Conservation (phyloP, 2,113 vertebrate species). For the Pelobates fuscus region DNA sequence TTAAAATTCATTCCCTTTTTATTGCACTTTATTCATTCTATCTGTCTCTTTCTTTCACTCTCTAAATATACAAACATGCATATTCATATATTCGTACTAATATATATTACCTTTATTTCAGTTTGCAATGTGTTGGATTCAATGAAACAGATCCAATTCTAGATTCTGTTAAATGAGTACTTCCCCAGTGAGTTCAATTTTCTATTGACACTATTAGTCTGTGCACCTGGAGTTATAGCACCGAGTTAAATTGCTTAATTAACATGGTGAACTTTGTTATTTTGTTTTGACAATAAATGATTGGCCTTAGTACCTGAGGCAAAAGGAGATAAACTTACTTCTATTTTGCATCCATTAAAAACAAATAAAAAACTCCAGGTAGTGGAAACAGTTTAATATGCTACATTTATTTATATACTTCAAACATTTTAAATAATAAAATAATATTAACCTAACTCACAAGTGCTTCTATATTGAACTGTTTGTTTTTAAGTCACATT, state of each 20-base stretch:
- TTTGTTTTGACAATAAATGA: conserved; percentile 51
- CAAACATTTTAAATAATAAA: neutral
- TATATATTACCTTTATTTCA: neutral
- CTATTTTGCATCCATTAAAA: conserved; percentile 33
- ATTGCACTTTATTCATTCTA: too few species aligned
- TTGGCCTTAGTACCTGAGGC: conserved; percentile 50
- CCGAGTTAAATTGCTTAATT: conserved; percentile 50
- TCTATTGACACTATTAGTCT: conserved; percentile 52
- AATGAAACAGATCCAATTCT: conserved; percentile 49
- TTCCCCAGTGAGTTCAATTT: conserved; percentile 50
- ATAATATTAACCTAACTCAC: too few species aligned
- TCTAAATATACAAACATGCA: too few species aligned
- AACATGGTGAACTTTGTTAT: conserved; percentile 51
- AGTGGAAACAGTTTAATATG: neutral
- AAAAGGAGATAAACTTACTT: conserved; percentile 46
- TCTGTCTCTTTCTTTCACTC: too few species aligned
- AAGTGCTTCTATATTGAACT: too few species aligned
- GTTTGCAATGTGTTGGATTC: conserved; percentile 27
- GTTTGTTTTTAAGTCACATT: neutral
- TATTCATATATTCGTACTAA: too few species aligned
- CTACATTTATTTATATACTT: neutral
- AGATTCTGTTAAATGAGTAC: conserved; percentile 51
- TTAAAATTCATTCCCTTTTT: too few species aligned
- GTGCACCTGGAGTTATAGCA: conserved; percentile 50
- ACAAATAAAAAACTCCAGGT: neutral